phyloP scores from a whole-genome alignment of 1,140 invertebrate species.

The Drosophila repletoides region DNA sequence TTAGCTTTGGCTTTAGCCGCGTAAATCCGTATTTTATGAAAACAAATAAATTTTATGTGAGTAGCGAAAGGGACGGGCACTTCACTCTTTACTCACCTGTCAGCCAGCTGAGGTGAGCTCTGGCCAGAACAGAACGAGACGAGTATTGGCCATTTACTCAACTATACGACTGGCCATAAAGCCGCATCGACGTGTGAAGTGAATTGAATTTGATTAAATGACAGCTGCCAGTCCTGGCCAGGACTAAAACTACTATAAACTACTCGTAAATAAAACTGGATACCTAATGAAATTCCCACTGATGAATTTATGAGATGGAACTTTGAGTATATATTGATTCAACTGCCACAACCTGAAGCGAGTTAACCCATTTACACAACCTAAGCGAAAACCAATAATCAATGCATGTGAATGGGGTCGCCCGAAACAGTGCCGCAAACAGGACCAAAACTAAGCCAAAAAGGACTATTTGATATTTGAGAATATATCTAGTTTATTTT shows the following conservation, averaged over 20 bases:
- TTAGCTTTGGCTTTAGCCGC: conserved; percentile 23
- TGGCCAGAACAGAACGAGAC: too few species aligned
- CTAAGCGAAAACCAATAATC: conserved; percentile 70
- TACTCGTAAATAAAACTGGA: too few species aligned
- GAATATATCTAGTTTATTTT: too few species aligned
- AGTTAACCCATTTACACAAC: conserved; percentile 41
- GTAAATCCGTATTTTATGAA: conserved; percentile 75
- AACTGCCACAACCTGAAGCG: conserved; percentile 1
- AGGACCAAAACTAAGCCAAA: too few species aligned
- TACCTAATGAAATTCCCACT: conserved; percentile 8
- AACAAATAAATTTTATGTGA: conserved; percentile 75
- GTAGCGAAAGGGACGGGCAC: too few species aligned
- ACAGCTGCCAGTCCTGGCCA: too few species aligned
- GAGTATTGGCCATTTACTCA: background rate
- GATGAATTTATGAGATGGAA: background rate
- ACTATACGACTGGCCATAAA: conserved; percentile 23
- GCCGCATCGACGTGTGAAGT: conserved; percentile 46
- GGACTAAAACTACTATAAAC: too few species aligned
- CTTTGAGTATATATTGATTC: background rate
- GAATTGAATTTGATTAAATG: conserved; percentile 76
- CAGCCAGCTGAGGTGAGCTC: too few species aligned
- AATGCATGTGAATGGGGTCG: conserved; percentile 4
- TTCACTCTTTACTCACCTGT: too few species aligned
- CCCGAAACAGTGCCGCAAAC: too few species aligned
- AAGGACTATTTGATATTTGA: too few species aligned